These are phyloP conservation scores for Varecia variegata DNA, from an alignment of 2,797 vertebrate species.

Conservation along the genomic window DNA sequence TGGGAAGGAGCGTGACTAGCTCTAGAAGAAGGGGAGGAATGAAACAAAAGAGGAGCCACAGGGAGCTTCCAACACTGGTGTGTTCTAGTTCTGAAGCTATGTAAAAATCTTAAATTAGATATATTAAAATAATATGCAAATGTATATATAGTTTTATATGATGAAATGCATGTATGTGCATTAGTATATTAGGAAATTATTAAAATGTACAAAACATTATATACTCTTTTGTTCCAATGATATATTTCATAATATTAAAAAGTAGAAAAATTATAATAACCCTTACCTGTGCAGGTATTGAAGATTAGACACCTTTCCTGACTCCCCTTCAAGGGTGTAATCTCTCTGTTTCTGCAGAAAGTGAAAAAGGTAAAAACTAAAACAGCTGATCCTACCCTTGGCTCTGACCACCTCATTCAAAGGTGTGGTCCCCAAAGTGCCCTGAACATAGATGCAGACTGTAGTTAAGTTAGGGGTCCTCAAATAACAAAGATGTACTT, in stretches of 20 bases:
- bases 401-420: not conserved
- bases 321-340: slow-evolving; percentile 89
- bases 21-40: not conserved
- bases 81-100: not conserved
- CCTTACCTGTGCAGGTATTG: slow-evolving; percentile 97
- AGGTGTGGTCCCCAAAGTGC: not conserved
- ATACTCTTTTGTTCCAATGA: not conserved
- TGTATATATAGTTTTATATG: not conserved
- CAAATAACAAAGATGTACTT: not conserved
- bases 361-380: not conserved
- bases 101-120: not conserved
- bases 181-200: not conserved
- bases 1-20: not conserved
- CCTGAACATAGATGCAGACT: not conserved
- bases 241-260: not conserved
- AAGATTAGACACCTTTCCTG: slow-evolving; percentile 94
- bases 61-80: not conserved
- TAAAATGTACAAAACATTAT: not conserved
- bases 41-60: not conserved
- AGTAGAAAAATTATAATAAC: not conserved
- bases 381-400: not conserved
- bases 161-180: not conserved
- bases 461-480: not conserved
- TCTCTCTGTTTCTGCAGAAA: slow-evolving; percentile 93
- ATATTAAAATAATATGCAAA: not conserved